A percentile compares a stretch with the other conserved stretches of the same genome.
These are phyloP conservation scores for Himalopsyche japonica DNA, from an alignment of 2,888 invertebrate genomes.

Conservation along the genomic window DNA sequence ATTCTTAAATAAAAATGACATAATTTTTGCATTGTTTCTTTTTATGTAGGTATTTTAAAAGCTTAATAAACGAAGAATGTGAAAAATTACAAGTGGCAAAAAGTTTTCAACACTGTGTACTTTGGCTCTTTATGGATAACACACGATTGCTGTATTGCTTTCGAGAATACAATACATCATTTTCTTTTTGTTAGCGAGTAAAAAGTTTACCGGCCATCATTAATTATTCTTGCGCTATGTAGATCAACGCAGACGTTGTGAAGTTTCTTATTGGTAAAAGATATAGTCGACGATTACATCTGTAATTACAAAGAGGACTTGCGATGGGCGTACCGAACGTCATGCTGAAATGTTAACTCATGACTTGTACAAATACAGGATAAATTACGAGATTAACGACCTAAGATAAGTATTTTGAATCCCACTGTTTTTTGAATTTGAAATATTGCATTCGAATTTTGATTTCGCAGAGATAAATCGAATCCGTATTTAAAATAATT, in stretches of 20 bases:
- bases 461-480: too few relatives aligned
- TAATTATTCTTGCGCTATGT: background rate
- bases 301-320: conserved; percentile 37
- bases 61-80: too few relatives aligned
- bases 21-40: too few relatives aligned
- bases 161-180: background rate
- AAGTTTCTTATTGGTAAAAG: background rate
- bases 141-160: background rate
- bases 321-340: conserved; percentile 32
- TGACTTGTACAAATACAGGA: conserved; percentile 26
- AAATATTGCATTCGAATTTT: too few relatives aligned
- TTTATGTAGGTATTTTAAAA: too few relatives aligned
- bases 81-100: background rate
- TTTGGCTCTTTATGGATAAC: background rate
- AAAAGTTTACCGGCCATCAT: conserved; percentile 3
- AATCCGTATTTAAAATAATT: too few relatives aligned
- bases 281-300: conserved; percentile 37
- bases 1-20: too few relatives aligned
- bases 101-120: background rate
- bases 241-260: background rate
- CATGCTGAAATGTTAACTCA: conserved; percentile 35
- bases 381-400: background rate
- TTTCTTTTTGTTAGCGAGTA: background rate
- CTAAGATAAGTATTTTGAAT: background rate
- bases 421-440: background rate